Percentiles rank a stretch among this genome's conserved stretches.
Conservation (phyloP, 2,797 vertebrate species). For the Cryptoprocta ferox region DNA sequence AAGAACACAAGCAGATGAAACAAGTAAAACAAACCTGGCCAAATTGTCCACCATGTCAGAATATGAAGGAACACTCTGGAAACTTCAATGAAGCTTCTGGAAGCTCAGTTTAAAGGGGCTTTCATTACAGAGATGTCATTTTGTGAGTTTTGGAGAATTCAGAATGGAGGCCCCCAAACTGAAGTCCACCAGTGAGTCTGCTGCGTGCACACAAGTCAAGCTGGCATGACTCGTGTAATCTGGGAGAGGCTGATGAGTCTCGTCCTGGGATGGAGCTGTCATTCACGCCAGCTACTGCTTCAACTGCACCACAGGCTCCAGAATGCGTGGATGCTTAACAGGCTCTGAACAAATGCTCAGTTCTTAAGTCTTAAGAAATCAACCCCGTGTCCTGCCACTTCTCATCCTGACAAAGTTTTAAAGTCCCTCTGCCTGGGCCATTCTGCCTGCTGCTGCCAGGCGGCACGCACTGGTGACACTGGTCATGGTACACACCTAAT, state of each 20-base stretch:
- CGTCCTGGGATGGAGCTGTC: not conserved
- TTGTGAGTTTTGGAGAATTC: not conserved
- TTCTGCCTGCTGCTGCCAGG: slow-evolving; percentile 82
- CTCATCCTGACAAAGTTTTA: slow-evolving; percentile 73
- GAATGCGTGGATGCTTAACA: not conserved
- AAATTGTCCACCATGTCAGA: not conserved
- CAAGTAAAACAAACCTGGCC: not conserved
- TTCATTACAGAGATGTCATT: not conserved
- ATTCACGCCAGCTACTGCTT: not conserved
- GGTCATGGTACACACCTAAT: slow-evolving; percentile 89
- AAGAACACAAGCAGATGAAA: not conserved
- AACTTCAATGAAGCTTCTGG: not conserved
- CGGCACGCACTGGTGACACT: slow-evolving; percentile 85
- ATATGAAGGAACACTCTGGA: not conserved
- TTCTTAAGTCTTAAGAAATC: slow-evolving; percentile 86
- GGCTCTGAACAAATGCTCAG: slow-evolving; percentile 62
- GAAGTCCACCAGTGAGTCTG: not conserved
- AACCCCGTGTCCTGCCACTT: slow-evolving; percentile 58
- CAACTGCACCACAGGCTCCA: not conserved
- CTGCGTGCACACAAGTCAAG: not conserved
- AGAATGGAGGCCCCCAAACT: not conserved
- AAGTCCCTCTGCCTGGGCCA: slow-evolving; percentile 70
- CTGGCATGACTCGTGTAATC: not conserved
- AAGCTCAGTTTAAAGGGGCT: accelerated
- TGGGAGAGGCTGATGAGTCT: not conserved